These are phyloP conservation scores for Chionomys nivalis DNA, from an alignment of 2,113 vertebrate species.

Conservation along the genomic window DNA sequence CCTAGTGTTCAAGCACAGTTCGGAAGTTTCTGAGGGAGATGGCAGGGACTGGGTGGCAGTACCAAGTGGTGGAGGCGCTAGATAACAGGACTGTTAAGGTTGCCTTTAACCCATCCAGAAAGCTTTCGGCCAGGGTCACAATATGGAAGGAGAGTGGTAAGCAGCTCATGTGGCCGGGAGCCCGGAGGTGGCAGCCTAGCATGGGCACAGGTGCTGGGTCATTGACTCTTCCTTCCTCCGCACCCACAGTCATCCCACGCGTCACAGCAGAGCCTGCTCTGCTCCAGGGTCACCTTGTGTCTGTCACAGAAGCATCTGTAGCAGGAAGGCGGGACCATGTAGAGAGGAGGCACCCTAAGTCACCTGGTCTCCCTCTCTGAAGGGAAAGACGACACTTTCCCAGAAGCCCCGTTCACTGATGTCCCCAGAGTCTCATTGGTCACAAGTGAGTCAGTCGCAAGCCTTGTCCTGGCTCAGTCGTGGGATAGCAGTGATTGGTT, in stretches of 20 bases:
- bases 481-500: not conserved
- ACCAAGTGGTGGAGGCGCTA: not conserved
- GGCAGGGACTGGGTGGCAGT: not conserved
- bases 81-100: not conserved
- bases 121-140: not conserved
- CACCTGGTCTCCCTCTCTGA: too few species aligned
- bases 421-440: not conserved
- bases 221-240: not conserved
- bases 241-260: not conserved
- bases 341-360: not conserved
- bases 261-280: not conserved
- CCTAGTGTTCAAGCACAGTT: not conserved
- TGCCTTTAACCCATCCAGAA: not conserved
- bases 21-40: not conserved
- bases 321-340: not conserved
- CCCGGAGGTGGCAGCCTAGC: not conserved
- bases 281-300: not conserved
- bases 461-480: not conserved
- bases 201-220: not conserved
- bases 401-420: not conserved
- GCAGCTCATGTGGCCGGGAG: rapidly evolving
- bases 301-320: not conserved
- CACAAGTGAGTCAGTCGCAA: rapidly evolving
- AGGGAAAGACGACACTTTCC: not conserved
- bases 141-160: not conserved